These are phyloP conservation scores for Ganaspis brasiliensis DNA, from an alignment of 2,888 invertebrate genomes.

Conservation along the genomic window DNA sequence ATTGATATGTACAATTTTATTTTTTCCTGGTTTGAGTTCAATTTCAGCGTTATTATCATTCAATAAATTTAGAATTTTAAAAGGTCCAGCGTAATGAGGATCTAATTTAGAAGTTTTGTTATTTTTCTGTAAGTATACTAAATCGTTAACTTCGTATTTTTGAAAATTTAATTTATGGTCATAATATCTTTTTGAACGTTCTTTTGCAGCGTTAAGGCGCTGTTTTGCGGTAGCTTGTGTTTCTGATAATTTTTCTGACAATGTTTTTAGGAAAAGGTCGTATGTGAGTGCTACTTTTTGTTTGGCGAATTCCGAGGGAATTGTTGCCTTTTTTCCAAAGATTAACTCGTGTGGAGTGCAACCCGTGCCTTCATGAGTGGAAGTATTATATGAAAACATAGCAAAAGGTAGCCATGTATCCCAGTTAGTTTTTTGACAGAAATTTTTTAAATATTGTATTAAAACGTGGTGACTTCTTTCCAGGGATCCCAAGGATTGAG, in stretches of 20 bases:
- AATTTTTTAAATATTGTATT: neutral
- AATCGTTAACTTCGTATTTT: neutral
- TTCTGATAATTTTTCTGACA: neutral
- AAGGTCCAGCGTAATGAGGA: neutral
- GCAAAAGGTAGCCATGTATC: slow-evolving; percentile 1
- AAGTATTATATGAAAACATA: slow-evolving; percentile 1
- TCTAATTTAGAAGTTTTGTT: neutral
- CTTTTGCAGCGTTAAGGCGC: neutral
- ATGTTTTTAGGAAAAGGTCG: neutral
- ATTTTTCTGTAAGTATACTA: slow-evolving; percentile 10
- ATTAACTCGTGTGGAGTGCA: neutral
- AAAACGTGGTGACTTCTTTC: slow-evolving; percentile 6
- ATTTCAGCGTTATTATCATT: neutral
- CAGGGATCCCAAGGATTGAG: neutral
- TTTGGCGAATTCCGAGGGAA: neutral
- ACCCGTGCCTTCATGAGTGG: neutral
- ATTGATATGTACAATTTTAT: neutral
- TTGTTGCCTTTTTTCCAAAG: neutral
- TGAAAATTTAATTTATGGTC: neutral
- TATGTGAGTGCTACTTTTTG: neutral
- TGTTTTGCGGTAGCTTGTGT: neutral
- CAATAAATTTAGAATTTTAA: neutral
- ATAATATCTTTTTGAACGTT: neutral
- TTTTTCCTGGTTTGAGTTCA: neutral
- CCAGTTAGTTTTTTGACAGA: neutral